Evolutionary conservation across 92 coral and sea anemone genomes (phyloP), one percentile per base, ranked within the genome.

Genomic region (Galaxea fascicularis): DNA sequence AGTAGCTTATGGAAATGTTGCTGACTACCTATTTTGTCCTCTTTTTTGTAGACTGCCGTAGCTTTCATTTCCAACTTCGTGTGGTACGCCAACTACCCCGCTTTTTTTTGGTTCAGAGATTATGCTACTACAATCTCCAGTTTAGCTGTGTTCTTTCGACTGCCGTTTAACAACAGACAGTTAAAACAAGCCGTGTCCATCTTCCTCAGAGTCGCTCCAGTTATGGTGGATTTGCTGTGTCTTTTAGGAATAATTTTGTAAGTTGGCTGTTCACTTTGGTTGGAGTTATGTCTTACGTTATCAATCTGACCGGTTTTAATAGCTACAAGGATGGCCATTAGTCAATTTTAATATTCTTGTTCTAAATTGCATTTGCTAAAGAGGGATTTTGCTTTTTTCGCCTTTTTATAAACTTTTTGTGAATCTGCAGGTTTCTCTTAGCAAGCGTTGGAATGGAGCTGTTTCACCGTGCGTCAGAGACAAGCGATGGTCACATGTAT

Each of bases 371-470:
- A 35, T 35, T 35, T 35, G 41, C 41, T 35, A 6, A 35, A 35
- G 41, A 49, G 1, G 54, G 54, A 9, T 10, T 49, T 49, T 49
- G 13, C 13, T 49, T 10, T 49, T 10, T 15, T 10, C 54, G 11
- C 54, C 1, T 10, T 49, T 65, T 21, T 65, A 1, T 4, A 17
- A 27, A 39, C 28, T 0, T 15, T 24, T 31, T 4, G 6, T 44
- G 45, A 53, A 16, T 66, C 53, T 74, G 5, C 77, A 94, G 98
- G 73, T 94, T 86, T 78, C 74, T 94, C 17, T 76, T 94, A 45
- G 93, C 98, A 12, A 89, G 90, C 17, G 94, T 92, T 13, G 98
- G 98, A 28, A 94, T 94, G 98, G 98, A 94, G 81, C 39, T 94
- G 53, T 94, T 94, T 69, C 82, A 90, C 26, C 69, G 54, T 4